phyloP scores from a whole-genome alignment of 2,797 vertebrate species.

The Ceyx erithaca region DNA sequence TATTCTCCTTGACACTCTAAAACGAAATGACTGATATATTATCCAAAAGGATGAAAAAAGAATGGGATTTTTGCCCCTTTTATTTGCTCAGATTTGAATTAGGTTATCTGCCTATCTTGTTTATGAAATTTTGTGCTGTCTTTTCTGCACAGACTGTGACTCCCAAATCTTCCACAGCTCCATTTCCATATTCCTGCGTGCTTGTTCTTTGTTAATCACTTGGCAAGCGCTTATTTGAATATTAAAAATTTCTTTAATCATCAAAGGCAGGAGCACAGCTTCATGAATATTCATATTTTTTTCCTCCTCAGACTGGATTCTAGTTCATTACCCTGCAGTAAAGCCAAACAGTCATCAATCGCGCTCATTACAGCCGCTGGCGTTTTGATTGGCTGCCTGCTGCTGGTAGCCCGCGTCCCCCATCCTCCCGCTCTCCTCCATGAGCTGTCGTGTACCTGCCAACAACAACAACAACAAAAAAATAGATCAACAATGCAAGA shows the following conservation, averaged over 20 bases:
- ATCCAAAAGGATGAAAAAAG: constrained; percentile 73
- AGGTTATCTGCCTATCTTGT: constrained; percentile 85
- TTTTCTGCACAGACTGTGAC: constrained; percentile 79
- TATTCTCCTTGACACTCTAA: constrained; percentile 48
- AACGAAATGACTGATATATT: constrained; percentile 79
- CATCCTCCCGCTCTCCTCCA: constrained; percentile 75
- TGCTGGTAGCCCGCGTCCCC: constrained; percentile 79
- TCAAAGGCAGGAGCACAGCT: constrained; percentile 96
- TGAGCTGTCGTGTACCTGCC: constrained; percentile 82
- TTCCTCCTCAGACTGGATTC: constrained; percentile 90
- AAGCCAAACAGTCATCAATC: constrained; percentile 98
- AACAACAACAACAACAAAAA: constrained; percentile 65
- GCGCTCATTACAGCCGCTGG: constrained; percentile 87
- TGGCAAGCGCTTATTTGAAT: constrained; percentile 99
- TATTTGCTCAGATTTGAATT: constrained; percentile 78
- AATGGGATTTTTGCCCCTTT: constrained; percentile 36
- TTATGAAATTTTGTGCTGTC: constrained; percentile 80
- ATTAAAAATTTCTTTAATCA: constrained; percentile 99
- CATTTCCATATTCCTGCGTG: constrained; percentile 88
- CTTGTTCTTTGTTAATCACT: constrained; percentile 97
- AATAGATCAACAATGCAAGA: constrained; percentile 78
- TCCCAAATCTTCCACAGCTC: constrained; percentile 83
- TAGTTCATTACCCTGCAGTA: constrained; percentile 98
- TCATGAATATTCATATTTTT: constrained; percentile 99
- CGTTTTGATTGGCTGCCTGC: constrained; percentile 88